Evolutionary conservation across 2,113 vertebrate genomes (phyloP), one percentile per base, ranked within the genome.

Genomic region (Beaufortia kweichowensis): DNA sequence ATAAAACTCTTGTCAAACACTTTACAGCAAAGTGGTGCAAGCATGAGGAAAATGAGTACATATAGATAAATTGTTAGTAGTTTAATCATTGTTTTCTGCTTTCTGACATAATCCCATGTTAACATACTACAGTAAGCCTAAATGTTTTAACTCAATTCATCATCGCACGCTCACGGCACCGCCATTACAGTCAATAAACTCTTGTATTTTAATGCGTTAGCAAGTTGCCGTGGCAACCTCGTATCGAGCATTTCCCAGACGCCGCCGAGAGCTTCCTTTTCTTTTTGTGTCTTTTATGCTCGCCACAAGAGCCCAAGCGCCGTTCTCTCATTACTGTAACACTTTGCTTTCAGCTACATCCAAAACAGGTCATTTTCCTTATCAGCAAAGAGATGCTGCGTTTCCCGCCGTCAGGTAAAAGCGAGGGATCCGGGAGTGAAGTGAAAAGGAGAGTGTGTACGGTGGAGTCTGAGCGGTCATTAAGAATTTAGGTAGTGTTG

Each of bases 401-500:
- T 59, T 71, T 71, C 46, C 48, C 48, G 19, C 53, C 65, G 15
- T 57, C 53, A 50, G 41, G 39, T 61, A 61, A 57, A 41, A 28
- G 21, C 29, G 81, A 66, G 31, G 41, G 43, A 79, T 28, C 19
- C 28, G 35, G 17, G 69, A 28, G 15, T 39, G 17, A 48, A 61
- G 19, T 14, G 57, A 71, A 79, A 79, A 76, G 71, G 60, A 53
- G 60, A 66, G 26, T 12, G 19, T 29, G 31, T 71, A 77, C 61
- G 48, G 55, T 35, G 4, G 55, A 26, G 41, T 77, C 31, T 17
- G 55, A 74, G 71, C 48, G 7, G 41, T 61, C 77, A 82, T 79
- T 82, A 82, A 79, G 81, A 79, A 82, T 82, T 82, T 79, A 82
- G 50, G 64, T 53, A 59, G 53, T 60, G 64, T 62, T 63, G 65